These are phyloP conservation scores for Lordiphosa collinella DNA, from an alignment of 1,140 invertebrate species.

Conservation along the genomic window DNA sequence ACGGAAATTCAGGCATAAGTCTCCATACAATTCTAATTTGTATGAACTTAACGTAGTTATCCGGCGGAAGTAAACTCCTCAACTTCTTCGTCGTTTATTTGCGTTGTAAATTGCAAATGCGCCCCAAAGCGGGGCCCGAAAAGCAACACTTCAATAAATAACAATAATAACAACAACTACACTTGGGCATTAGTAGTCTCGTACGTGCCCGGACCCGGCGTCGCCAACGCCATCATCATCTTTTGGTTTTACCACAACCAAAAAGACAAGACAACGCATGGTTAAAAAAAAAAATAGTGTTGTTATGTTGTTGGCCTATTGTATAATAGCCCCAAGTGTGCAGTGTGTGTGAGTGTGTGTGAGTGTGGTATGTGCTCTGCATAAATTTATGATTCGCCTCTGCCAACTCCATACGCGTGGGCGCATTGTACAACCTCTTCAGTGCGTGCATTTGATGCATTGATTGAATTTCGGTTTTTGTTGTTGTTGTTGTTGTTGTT, in stretches of 20 bases:
- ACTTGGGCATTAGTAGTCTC: constrained; percentile 62
- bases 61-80: constrained; percentile 68
- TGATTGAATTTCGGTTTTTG: constrained; percentile 63
- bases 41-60: constrained; percentile 74
- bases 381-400: constrained; percentile 70
- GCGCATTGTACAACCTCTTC: constrained; percentile 20
- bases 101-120: constrained; percentile 75
- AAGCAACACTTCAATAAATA: constrained; percentile 65
- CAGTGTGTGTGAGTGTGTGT: constrained; percentile 32
- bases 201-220: too few relatives aligned
- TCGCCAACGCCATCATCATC: constrained; percentile 29
- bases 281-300: not conserved
- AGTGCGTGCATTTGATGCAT: constrained; percentile 56
- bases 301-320: constrained; percentile 42
- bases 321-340: constrained; percentile 55
- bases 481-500: constrained; percentile 27
- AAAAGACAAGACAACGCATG: constrained; percentile 51
- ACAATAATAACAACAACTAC: constrained; percentile 53
- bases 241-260: constrained; percentile 49
- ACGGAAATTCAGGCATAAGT: constrained; percentile 31
- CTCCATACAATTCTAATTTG: constrained; percentile 62
- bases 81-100: constrained; percentile 51
- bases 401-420: constrained; percentile 41
- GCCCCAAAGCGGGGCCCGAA: constrained; percentile 40
- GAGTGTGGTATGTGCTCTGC: constrained; percentile 70